Percentiles rank a stretch among this genome's conserved stretches.
Conservation (phyloP, 2,797 vertebrate genomes). For the Adelosebastes latens region DNA sequence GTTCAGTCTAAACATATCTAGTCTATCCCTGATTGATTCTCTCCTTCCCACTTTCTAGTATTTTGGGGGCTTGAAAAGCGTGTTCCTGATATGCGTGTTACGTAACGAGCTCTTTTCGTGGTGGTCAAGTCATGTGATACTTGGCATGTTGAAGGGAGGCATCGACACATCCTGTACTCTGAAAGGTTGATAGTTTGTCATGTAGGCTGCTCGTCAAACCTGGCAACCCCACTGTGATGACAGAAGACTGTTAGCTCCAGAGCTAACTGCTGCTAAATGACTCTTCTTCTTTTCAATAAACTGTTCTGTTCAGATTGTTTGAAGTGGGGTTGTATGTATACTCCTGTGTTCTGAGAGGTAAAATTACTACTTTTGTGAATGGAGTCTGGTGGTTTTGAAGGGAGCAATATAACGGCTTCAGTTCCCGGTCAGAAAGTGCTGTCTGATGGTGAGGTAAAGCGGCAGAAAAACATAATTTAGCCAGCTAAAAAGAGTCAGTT, state of each 20-base stretch:
- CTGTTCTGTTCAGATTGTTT: too few relatives aligned
- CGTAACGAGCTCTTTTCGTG: not conserved
- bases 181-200: not conserved
- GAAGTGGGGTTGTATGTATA: too few relatives aligned
- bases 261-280: not conserved
- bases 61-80: not conserved
- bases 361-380: too few relatives aligned
- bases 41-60: not conserved
- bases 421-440: too few relatives aligned
- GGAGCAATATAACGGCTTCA: too few relatives aligned
- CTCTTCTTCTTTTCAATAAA: too few relatives aligned
- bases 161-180: conserved; percentile 21
- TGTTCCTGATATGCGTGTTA: not conserved
- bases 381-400: too few relatives aligned
- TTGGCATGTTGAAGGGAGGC: conserved; percentile 7
- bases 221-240: not conserved
- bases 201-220: not conserved
- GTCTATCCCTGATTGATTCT: not conserved
- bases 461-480: too few relatives aligned
- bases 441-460: too few relatives aligned
- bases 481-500: too few relatives aligned
- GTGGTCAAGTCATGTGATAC: not conserved
- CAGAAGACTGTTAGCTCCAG: not conserved
- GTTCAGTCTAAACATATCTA: not conserved
- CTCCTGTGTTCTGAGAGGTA: too few relatives aligned